Evolutionary conservation across 2,113 vertebrate species (phyloP).

Genomic region (Petaurus breviceps): DNA sequence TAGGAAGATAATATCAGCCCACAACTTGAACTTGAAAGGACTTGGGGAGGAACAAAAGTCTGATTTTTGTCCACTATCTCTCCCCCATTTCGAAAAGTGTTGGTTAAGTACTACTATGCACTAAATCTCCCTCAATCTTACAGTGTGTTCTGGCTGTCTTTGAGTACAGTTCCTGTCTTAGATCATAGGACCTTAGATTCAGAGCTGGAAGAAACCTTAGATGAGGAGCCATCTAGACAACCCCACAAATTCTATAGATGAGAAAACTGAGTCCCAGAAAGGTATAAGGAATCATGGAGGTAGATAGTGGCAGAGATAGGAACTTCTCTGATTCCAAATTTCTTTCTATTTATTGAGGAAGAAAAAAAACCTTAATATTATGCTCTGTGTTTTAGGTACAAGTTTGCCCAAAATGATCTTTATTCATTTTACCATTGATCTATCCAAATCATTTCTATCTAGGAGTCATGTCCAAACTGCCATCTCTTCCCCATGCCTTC

Average conservation of each 20-base stretch:
- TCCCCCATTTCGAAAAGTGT: too few relatives aligned
- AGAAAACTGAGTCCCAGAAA: too few relatives aligned
- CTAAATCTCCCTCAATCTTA: too few relatives aligned
- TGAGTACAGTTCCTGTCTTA: background rate
- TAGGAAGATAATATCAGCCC: background rate
- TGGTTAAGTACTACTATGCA: too few relatives aligned
- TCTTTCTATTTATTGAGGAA: background rate
- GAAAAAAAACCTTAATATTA: background rate
- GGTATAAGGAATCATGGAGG: too few relatives aligned
- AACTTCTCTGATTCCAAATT: too few relatives aligned
- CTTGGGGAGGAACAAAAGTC: background rate
- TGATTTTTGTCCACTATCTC: background rate
- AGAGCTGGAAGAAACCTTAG: too few relatives aligned
- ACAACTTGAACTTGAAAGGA: slow-evolving; percentile 9
- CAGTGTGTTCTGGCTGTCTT: too few relatives aligned
- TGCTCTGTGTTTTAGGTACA: background rate
- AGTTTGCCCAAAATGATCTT: background rate
- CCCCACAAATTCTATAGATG: too few relatives aligned
- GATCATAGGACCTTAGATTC: background rate
- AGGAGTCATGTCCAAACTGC: background rate
- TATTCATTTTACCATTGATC: background rate
- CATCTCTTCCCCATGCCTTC: background rate
- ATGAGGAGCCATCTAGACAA: too few relatives aligned
- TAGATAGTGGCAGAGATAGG: too few relatives aligned
- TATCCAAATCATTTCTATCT: background rate